Percentiles rank a stretch among this genome's conserved stretches.
Conservation (phyloP, 2,888 invertebrate species). For the Beris morrisii region DNA sequence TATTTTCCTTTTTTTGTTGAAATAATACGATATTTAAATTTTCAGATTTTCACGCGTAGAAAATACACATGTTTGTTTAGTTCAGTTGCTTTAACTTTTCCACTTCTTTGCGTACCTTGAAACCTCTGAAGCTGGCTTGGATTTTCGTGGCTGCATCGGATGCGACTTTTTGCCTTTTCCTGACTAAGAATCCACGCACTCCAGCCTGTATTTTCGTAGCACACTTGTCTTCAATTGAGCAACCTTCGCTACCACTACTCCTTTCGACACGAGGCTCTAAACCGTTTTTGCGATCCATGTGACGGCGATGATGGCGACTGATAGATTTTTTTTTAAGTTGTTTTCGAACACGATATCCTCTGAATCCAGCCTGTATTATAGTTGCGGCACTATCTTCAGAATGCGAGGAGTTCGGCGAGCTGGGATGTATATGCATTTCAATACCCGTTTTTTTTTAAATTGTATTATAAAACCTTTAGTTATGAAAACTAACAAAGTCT, state of each 20-base stretch:
- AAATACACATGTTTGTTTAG: not conserved
- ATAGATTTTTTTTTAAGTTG: slow-evolving; percentile 47
- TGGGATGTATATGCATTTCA: slow-evolving; percentile 56
- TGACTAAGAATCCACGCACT: slow-evolving; percentile 53
- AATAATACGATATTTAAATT: no score
- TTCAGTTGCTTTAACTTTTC: slow-evolving; percentile 49
- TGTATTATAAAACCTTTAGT: slow-evolving; percentile 7
- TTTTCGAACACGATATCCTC: slow-evolving; percentile 60
- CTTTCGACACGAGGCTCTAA: not conserved
- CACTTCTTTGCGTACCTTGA: slow-evolving; percentile 53
- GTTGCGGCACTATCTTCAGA: slow-evolving; percentile 58
- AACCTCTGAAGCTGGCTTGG: slow-evolving; percentile 57
- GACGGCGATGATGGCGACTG: slow-evolving; percentile 38
- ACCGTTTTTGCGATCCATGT: slow-evolving; percentile 25
- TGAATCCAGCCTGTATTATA: slow-evolving; percentile 62
- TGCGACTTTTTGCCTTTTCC: slow-evolving; percentile 53
- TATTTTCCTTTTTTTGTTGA: no score
- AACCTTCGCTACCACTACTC: slow-evolving; percentile 36
- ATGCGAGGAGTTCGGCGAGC: slow-evolving; percentile 52
- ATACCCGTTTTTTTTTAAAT: slow-evolving; percentile 39
- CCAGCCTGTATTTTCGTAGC: slow-evolving; percentile 55
- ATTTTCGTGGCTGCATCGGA: slow-evolving; percentile 56
- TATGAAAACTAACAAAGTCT: not conserved
- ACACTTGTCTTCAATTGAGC: slow-evolving; percentile 48
- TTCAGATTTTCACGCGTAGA: no score